Base-by-base conservation (phyloP, 2,797 vertebrate species). In the Atherinosoma microstoma region DNA sequence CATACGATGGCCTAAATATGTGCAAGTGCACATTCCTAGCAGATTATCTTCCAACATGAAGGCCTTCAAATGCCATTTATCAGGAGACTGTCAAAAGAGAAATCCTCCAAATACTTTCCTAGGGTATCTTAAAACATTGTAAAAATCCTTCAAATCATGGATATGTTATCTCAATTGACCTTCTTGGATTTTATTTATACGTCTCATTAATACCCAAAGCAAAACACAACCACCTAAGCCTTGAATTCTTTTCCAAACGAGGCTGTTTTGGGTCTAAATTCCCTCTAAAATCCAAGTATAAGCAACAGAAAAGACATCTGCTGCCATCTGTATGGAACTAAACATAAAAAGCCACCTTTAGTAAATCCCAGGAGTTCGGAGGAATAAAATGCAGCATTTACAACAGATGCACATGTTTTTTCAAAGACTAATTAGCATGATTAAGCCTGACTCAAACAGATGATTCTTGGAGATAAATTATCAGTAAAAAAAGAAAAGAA, bases 11-110 rank as follows among this genome's bases (percentile, higher is more conserved):
- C 2, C 53, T 67, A 51, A 62, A 45, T 24, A 54, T 29, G 35
- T 2, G 20, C 22, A 27, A 54, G 15, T 42, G 58, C 11, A 54
- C 51, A 68, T 64, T 73, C 71, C 16, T 4, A 35, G n/a, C 2
- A 34, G 40, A 53, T 62, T 34, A 73, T 58, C 65, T 49, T 34
- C 15, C 56, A 57, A 73, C 27, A 58, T 0, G 6, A 62, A 64
- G 22, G 40, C 67, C 67, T 38, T 76, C 57, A 54, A 24, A 40
- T 10, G 13, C 7, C 12, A 29, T 63, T 70, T 53, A 56, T 56
- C 63, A 61, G 36, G 22, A 30, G 36, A 42, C 22, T 56, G 36
- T 56, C 16, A n/a, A 42, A 58, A 30, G 32, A 30, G 29, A 32
- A 22, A 49, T 42, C 61, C 68, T 57, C 45, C 68, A 58, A 56